Percentiles rank a stretch among this genome's conserved stretches.
Evolutionary conservation across 2,797 vertebrate genomes (phyloP).

Genomic region (Phalloptychus januarius): DNA sequence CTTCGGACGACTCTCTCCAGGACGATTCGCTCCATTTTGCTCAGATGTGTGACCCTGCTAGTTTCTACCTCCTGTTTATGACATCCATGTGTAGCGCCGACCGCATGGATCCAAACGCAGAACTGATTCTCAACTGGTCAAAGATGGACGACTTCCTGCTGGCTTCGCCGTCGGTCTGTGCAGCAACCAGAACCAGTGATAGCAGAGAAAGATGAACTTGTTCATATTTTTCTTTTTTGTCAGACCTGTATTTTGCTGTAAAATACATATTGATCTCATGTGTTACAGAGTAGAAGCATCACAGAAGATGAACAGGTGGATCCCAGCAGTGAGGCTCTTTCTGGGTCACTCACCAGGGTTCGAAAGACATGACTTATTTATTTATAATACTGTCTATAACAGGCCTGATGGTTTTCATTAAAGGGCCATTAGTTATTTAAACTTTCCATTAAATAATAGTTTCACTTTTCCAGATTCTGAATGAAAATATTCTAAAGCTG

Average conservation of each 20-base stretch:
- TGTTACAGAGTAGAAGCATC: neutral
- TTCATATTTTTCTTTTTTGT: neutral
- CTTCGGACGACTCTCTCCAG: no score
- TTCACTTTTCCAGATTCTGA: neutral
- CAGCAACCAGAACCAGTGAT: neutral
- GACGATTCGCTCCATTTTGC: no score
- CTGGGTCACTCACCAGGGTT: neutral
- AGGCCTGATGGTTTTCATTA: neutral
- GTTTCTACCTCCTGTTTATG: no score
- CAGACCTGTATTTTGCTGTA: neutral
- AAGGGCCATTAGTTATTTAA: neutral
- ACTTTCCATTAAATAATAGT: neutral
- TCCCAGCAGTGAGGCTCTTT: neutral
- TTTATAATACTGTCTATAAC: neutral
- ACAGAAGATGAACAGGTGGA: neutral
- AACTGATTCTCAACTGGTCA: neutral
- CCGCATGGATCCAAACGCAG: no score
- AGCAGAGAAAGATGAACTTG: no score
- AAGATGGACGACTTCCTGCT: neutral
- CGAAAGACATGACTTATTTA: neutral
- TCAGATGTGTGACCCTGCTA: no score
- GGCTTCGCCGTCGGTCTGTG: neutral
- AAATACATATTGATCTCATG: neutral
- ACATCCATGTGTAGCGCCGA: no score
- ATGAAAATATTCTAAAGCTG: neutral